A percentile compares a stretch with the other conserved stretches of the same genome.
These are phyloP conservation scores for Seriola quinqueradiata DNA, from an alignment of 2,113 vertebrate genomes.

Conservation along the genomic window DNA sequence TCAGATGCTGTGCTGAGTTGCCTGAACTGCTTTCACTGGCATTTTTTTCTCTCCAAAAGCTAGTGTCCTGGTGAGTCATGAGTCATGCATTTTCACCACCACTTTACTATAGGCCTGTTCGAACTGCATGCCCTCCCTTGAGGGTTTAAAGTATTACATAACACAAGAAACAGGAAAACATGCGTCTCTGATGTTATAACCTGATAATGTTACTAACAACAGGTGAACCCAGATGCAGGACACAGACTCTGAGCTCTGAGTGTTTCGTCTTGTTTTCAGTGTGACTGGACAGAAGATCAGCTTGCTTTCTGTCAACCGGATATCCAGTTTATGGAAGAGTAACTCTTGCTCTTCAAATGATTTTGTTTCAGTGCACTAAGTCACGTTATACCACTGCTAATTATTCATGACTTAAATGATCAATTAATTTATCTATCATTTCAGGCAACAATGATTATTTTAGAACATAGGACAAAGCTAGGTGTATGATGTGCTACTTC, in stretches of 20 bases:
- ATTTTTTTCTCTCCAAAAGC: neutral
- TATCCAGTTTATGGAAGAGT: neutral
- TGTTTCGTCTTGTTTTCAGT: too few species aligned
- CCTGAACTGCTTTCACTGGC: neutral
- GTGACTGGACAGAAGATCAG: too few species aligned
- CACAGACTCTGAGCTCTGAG: too few species aligned
- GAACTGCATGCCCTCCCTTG: neutral
- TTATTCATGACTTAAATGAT: too few species aligned
- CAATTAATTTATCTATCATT: too few species aligned
- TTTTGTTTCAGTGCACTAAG: too few species aligned
- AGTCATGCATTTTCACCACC: neutral
- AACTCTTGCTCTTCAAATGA: neutral
- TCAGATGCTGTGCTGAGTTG: neutral
- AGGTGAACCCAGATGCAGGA: too few species aligned
- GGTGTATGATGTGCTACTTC: too few species aligned
- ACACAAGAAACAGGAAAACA: neutral
- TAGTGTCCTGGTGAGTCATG: neutral
- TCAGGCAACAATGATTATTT: too few species aligned
- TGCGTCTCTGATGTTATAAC: neutral
- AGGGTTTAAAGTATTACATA: conserved; percentile 5
- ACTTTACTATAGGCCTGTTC: neutral
- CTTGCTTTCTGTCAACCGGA: too few species aligned
- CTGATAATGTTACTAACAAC: neutral
- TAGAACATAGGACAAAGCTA: too few species aligned
- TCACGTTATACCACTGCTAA: too few species aligned